These are phyloP conservation scores for Martes martes DNA, from an alignment of 2,113 vertebrate species.

Conservation along the genomic window DNA sequence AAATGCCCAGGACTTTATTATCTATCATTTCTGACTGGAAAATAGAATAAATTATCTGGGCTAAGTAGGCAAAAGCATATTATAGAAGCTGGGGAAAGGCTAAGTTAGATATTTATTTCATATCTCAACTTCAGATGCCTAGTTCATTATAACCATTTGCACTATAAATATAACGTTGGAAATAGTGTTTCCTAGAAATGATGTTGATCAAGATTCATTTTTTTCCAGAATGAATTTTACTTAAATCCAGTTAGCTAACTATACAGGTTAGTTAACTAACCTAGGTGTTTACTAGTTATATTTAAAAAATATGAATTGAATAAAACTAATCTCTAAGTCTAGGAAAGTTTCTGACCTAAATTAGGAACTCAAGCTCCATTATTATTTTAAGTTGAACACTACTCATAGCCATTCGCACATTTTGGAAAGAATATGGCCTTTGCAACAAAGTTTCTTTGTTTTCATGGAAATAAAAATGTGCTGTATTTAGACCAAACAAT, in stretches of 20 bases:
- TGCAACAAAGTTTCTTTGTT: constrained; percentile 87
- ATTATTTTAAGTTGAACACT: constrained; percentile 82
- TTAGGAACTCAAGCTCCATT: constrained; percentile 77
- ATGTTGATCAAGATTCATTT: constrained; percentile 18
- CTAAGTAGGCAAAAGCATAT: constrained; percentile 28
- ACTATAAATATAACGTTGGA: background rate
- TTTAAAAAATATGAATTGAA: constrained; percentile 77
- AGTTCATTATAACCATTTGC: background rate
- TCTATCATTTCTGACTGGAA: background rate
- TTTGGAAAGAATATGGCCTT: constrained; percentile 81
- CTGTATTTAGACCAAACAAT: constrained; percentile 87
- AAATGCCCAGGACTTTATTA: background rate
- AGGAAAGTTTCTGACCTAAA: constrained; percentile 80
- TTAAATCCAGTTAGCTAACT: constrained; percentile 75
- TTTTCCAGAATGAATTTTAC: constrained; percentile 69
- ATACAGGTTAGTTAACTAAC: constrained; percentile 68
- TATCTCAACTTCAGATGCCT: constrained; percentile 31
- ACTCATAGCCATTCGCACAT: constrained; percentile 78
- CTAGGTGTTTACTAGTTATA: constrained; percentile 73
- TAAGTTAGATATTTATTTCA: constrained; percentile 39
- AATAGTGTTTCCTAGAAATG: background rate
- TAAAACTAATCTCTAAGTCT: constrained; percentile 77
- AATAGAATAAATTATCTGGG: background rate
- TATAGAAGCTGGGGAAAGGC: background rate
- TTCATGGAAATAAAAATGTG: constrained; percentile 82